A percentile compares a stretch with the other conserved stretches of the same genome.
Conservation (phyloP, 2,888 invertebrate genomes). For the Apotomis capreana region DNA sequence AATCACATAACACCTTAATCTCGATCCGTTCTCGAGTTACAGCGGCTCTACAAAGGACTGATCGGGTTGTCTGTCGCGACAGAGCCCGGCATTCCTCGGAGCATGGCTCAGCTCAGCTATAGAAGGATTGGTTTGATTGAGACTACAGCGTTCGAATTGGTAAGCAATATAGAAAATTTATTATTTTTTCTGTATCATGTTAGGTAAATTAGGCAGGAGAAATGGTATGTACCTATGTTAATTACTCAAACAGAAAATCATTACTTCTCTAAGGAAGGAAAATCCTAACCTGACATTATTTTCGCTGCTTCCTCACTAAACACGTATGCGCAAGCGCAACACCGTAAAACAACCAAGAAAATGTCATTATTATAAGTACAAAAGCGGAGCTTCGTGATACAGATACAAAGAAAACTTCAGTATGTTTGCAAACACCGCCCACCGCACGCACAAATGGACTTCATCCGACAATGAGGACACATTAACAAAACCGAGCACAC, state of each 20-base stretch:
- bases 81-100: background rate
- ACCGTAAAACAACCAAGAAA: background rate
- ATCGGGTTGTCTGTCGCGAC: background rate
- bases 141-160: background rate
- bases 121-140: background rate
- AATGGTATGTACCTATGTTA: no score
- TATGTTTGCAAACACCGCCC: constrained; percentile 30
- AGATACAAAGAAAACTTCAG: constrained; percentile 7
- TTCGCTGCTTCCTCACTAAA: background rate
- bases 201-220: no score
- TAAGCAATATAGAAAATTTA: background rate
- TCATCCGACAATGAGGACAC: constrained; percentile 18
- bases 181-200: no score
- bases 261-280: no score
- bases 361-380: background rate
- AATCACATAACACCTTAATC: background rate
- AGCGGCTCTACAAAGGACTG: background rate
- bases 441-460: constrained; percentile 16
- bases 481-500: constrained; percentile 28
- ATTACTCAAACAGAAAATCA: no score
- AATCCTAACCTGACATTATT: no score
- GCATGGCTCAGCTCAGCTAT: background rate
- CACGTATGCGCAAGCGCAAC: background rate
- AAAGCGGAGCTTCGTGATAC: background rate
- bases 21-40: background rate